Evolutionary conservation across 2,113 vertebrate species (phyloP).

Genomic region (Scophthalmus maximus): DNA sequence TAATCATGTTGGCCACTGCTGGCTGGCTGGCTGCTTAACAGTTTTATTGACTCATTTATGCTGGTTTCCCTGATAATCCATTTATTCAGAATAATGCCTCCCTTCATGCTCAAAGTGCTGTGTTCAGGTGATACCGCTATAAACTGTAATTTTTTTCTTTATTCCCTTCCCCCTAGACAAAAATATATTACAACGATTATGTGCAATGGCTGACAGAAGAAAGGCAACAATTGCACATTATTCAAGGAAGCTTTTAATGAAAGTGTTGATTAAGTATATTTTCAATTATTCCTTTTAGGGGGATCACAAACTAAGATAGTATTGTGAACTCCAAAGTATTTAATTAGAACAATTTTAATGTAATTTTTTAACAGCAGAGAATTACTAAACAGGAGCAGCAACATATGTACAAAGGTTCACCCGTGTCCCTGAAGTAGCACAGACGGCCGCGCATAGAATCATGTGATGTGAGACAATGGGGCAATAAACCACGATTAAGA

Average conservation of each 20-base stretch:
- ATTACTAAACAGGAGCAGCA: slow-evolving; percentile 19
- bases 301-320: slow-evolving; percentile 46
- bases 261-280: slow-evolving; percentile 66
- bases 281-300: slow-evolving; percentile 56
- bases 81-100: slow-evolving; percentile 78
- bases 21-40: slow-evolving; percentile 78
- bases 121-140: slow-evolving; percentile 65
- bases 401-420: slow-evolving; percentile 16
- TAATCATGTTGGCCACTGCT: slow-evolving; percentile 77
- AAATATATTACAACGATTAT: slow-evolving; percentile 55
- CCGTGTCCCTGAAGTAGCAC: slow-evolving; percentile 23
- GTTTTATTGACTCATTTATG: slow-evolving; percentile 81
- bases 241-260: slow-evolving; percentile 58
- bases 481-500: slow-evolving; percentile 49
- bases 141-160: slow-evolving; percentile 41
- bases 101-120: slow-evolving; percentile 74
- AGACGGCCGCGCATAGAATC: background rate
- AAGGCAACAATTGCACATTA: slow-evolving; percentile 55
- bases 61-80: slow-evolving; percentile 77
- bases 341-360: slow-evolving; percentile 58
- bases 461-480: slow-evolving; percentile 37
- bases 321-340: slow-evolving; percentile 37
- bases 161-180: slow-evolving; percentile 33
- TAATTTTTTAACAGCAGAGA: slow-evolving; percentile 26
- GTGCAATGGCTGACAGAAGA: slow-evolving; percentile 42